Evolutionary conservation across 2,113 vertebrate species (phyloP).

Genomic region (Hypomesus transpacificus): DNA sequence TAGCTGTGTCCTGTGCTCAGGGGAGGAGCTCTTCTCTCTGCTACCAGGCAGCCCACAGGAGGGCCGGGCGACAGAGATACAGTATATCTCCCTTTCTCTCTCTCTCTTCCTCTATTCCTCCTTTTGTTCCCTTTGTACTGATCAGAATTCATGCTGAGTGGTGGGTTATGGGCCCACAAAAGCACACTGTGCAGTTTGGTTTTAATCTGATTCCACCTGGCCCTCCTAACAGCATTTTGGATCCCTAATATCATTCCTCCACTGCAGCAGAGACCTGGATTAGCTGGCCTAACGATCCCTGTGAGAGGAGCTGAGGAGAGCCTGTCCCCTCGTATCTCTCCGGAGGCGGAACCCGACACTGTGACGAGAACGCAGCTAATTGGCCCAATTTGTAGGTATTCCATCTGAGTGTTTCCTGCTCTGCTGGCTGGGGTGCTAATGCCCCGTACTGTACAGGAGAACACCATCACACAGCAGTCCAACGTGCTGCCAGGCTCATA

Average conservation of each 20-base stretch:
- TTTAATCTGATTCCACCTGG: slow-evolving; percentile 76
- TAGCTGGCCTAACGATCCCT: slow-evolving; percentile 71
- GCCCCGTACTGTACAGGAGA: slow-evolving; percentile 19
- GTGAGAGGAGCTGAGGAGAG: slow-evolving; percentile 37
- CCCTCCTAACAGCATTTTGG: slow-evolving; percentile 70
- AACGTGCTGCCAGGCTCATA: slow-evolving; percentile 5
- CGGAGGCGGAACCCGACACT: slow-evolving; percentile 32
- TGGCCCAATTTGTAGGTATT: slow-evolving; percentile 60
- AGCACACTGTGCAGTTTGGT: slow-evolving; percentile 71
- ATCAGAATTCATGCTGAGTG: slow-evolving; percentile 77
- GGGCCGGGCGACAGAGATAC: slow-evolving; percentile 55
- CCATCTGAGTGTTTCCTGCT: slow-evolving; percentile 39
- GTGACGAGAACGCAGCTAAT: slow-evolving; percentile 46
- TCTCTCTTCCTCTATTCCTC: slow-evolving; percentile 26
- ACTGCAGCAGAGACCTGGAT: slow-evolving; percentile 66
- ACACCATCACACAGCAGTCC: slow-evolving; percentile 4
- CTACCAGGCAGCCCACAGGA: slow-evolving; percentile 62
- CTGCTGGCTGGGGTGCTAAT: slow-evolving; percentile 29
- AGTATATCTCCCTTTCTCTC: slow-evolving; percentile 49
- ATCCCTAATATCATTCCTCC: slow-evolving; percentile 73
- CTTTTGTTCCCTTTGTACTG: slow-evolving; percentile 70
- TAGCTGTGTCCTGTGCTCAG: slow-evolving; percentile 54
- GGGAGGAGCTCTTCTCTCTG: slow-evolving; percentile 59
- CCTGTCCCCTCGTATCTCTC: slow-evolving; percentile 29
- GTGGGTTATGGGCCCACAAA: slow-evolving; percentile 63